Evolutionary conservation across 30 jellyfish, hydroid and myxozoan species (phyloP), one percentile per base, ranked within the genome.

Genomic region (Hydractinia echinata): DNA sequence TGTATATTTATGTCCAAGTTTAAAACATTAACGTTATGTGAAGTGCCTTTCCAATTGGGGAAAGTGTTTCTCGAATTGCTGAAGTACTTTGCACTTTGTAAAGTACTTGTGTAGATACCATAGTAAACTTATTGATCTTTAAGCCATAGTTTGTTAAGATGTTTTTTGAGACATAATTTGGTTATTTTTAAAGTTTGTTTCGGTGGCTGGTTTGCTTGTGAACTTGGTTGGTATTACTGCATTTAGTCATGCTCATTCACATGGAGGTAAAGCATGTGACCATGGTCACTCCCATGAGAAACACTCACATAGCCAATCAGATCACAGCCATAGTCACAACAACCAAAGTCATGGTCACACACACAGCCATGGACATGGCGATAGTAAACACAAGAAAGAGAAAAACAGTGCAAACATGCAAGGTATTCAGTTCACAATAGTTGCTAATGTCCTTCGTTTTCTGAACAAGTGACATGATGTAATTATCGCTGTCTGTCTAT

Each of bases 191-290:
- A 11, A 89, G 97, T 88, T 87, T 30, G 97, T 89, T 49, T 89
- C 97, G 5, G 88, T 89, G 48, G 89, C 87, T 15, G 97, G 97
- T 39, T 89, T 89, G 15, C 51, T 83, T 51, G 97, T 89, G 18
- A 89, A 89, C 58, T 66, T 89, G 76, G 83, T 89, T 72, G 97
- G 97, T 15, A 83, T 89, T 10, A 64, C 85, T 30, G 97, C 97
- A 21, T 89, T 89, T 92, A 89, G 97, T 53, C 97, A 89, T 68
- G 97, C 91, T 11, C 91, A 83, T 74, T 51, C 95, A 10, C 97
- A 89, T 70, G 96, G 94, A 53, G 96, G 96, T 20, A 81, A 81
- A 16, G 72, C 83, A 61, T 88, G 96, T 66, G 92, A 82, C 51
- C 84, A 82, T 51, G 49, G 88, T 60, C 74, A 64, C 39, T 64